Evolutionary conservation across 2,888 invertebrate genomes (phyloP).

Genomic region (Heteromyza rotundicornis): DNA sequence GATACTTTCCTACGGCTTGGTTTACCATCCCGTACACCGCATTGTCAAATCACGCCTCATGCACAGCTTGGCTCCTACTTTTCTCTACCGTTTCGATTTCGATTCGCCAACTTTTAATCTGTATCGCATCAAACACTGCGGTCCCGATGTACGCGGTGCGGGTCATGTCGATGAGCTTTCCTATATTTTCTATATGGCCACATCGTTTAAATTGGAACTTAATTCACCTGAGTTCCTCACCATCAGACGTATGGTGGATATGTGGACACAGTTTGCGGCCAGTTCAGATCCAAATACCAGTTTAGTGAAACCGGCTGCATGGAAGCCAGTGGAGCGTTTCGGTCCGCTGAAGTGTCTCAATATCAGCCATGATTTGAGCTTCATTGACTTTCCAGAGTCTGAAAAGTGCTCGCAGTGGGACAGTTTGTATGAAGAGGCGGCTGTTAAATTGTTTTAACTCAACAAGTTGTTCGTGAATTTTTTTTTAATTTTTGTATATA

Average conservation of each 20-base stretch:
- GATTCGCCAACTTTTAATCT: constrained; percentile 57
- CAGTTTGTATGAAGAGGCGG: constrained; percentile 35
- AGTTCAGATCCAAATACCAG: constrained; percentile 48
- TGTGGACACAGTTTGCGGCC: constrained; percentile 48
- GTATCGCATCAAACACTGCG: constrained; percentile 43
- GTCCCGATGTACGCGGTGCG: constrained; percentile 38
- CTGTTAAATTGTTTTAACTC: not conserved
- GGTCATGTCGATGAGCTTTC: constrained; percentile 52
- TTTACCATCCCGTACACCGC: constrained; percentile 59
- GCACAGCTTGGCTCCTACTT: constrained; percentile 47
- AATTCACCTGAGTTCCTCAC: constrained; percentile 43
- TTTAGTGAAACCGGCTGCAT: constrained; percentile 35
- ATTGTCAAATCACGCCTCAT: constrained; percentile 44
- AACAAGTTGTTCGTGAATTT: not conserved
- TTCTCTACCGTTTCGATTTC: constrained; percentile 57
- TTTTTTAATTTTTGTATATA: no score
- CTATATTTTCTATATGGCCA: constrained; percentile 47
- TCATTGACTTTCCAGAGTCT: constrained; percentile 45
- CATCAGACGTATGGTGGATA: constrained; percentile 45
- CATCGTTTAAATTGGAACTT: constrained; percentile 34
- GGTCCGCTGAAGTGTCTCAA: constrained; percentile 45
- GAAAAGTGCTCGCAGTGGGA: constrained; percentile 41
- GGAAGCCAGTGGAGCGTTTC: constrained; percentile 36
- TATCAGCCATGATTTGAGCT: constrained; percentile 43
- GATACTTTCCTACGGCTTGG: constrained; percentile 53